Percentiles rank a stretch among this genome's conserved stretches.
phyloP scores from a whole-genome alignment of 2,797 vertebrate genomes.

The Macrochelys suwanniensis region DNA sequence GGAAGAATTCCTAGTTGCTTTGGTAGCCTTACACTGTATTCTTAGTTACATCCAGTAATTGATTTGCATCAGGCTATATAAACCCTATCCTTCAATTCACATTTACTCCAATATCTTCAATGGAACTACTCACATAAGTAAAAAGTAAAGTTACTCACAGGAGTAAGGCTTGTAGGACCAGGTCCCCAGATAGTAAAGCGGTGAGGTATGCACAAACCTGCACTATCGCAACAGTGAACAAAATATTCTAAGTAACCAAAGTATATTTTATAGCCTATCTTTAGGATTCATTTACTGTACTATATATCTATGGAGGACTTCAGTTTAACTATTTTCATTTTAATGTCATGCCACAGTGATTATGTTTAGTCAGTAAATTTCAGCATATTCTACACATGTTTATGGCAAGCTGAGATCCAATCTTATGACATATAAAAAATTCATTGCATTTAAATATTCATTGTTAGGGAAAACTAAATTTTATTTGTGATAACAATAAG shows the following conservation, averaged over 20 bases:
- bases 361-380: constrained; percentile 73
- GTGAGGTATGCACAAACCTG: background rate
- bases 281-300: constrained; percentile 26
- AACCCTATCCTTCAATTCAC: background rate
- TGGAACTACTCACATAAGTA: background rate
- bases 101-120: background rate
- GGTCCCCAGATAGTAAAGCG: background rate
- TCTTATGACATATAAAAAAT: constrained; percentile 57
- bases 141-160: background rate
- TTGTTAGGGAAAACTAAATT: constrained; percentile 57
- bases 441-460: constrained; percentile 71
- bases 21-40: background rate
- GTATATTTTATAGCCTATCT: background rate
- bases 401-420: constrained; percentile 54
- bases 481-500: constrained; percentile 61
- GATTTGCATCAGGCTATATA: background rate
- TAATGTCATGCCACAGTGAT: constrained; percentile 36
- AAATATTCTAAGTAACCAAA: constrained; percentile 30
- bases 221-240: background rate
- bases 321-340: constrained; percentile 39
- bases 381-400: constrained; percentile 52
- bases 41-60: background rate
- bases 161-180: background rate
- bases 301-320: background rate
- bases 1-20: background rate